Conservation (phyloP, 2,888 invertebrate genomes). For the Epinotia nisella region DNA sequence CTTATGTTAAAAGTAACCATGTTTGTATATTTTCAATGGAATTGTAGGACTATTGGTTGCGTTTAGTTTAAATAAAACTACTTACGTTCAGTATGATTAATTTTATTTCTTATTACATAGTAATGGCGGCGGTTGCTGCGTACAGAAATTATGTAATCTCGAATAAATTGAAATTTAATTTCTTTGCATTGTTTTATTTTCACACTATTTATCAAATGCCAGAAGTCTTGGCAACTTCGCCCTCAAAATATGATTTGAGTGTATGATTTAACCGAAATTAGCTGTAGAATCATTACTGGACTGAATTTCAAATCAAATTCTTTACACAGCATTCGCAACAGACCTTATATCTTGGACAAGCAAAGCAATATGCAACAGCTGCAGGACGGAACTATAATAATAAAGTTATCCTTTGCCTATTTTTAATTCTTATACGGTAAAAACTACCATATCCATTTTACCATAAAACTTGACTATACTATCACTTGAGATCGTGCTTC, state of each 20-base stretch:
- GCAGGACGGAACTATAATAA: conserved; percentile 22
- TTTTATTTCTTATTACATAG: conserved; percentile 47
- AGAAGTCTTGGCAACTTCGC: not conserved
- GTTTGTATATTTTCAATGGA: conserved; percentile 40
- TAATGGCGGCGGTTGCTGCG: conserved; percentile 50
- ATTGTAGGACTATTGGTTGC: conserved; percentile 45
- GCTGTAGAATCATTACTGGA: too few relatives aligned
- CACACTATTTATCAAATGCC: not conserved
- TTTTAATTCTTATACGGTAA: not conserved
- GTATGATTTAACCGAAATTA: not conserved
- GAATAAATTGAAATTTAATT: conserved; percentile 73
- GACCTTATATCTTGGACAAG: not conserved
- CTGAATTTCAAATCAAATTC: too few relatives aligned
- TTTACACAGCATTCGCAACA: conserved; percentile 2
- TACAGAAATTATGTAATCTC: conserved; percentile 71
- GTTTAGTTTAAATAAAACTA: conserved; percentile 52
- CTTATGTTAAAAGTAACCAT: conserved; percentile 27
- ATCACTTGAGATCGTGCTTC: not conserved
- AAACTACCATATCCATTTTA: not conserved
- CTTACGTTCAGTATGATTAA: conserved; percentile 41
- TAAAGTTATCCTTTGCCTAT: not conserved
- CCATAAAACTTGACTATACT: not conserved
- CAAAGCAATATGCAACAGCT: conserved; percentile 6
- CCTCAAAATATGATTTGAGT: not conserved
- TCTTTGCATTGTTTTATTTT: conserved; percentile 59